These are phyloP conservation scores for Nothocercus julius DNA, from an alignment of 2,113 vertebrate genomes.

Conservation along the genomic window DNA sequence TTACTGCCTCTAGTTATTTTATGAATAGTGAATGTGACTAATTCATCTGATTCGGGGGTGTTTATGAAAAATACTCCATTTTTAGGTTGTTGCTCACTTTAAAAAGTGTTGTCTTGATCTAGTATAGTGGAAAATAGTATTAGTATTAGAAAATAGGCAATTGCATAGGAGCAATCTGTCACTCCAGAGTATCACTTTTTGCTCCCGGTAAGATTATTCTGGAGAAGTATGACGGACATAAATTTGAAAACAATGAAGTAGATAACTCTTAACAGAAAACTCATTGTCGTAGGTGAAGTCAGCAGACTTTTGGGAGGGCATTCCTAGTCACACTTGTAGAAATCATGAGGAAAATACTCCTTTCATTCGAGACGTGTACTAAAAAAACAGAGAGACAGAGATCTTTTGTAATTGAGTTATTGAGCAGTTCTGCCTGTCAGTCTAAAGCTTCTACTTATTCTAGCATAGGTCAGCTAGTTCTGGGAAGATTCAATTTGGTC, in stretches of 20 bases:
- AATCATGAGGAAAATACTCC: neutral
- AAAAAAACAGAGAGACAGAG: neutral
- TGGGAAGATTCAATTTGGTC: constrained; percentile 5
- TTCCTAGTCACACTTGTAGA: neutral
- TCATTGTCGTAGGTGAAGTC: neutral
- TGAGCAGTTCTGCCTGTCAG: neutral
- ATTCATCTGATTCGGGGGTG: neutral
- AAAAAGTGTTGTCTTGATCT: neutral
- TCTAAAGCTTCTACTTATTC: neutral
- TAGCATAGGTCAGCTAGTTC: constrained; percentile 21
- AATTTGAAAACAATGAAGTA: neutral
- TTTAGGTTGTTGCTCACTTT: neutral
- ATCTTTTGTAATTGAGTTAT: neutral
- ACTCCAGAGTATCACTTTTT: neutral
- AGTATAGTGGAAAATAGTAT: neutral
- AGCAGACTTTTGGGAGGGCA: neutral
- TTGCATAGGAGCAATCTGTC: neutral
- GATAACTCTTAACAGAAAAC: neutral
- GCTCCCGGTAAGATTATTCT: neutral
- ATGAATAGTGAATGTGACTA: neutral
- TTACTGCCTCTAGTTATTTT: neutral
- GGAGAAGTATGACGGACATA: neutral
- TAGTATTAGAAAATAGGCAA: neutral
- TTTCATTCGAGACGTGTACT: neutral
- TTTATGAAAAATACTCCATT: neutral